phyloP scores from a whole-genome alignment of 2,888 invertebrate genomes.

The Phymatocera aterrima region DNA sequence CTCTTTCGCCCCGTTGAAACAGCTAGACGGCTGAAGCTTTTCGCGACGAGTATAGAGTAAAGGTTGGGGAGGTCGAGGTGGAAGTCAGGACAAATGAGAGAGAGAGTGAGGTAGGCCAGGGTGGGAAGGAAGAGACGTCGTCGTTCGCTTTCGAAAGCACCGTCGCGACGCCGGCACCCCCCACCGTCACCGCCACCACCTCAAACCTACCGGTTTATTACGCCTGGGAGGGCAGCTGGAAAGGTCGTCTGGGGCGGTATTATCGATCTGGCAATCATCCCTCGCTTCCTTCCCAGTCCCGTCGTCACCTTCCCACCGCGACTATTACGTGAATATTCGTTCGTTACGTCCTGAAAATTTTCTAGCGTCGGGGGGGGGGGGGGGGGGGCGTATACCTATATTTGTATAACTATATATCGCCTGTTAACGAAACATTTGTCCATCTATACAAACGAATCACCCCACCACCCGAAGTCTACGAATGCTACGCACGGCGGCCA shows the following conservation, averaged over 20 bases:
- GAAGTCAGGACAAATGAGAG: slow-evolving; percentile 21
- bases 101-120: slow-evolving; percentile 67
- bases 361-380: too few relatives aligned
- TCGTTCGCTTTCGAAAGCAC: slow-evolving; percentile 5
- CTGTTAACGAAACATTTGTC: slow-evolving; percentile 21
- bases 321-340: slow-evolving; percentile 69
- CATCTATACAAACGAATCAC: neutral
- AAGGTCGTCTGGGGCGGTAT: slow-evolving; percentile 72
- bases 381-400: neutral
- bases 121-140: slow-evolving; percentile 52
- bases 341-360: slow-evolving; percentile 56
- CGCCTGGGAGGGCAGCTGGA: slow-evolving; percentile 50
- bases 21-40: slow-evolving; percentile 45
- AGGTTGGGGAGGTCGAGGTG: slow-evolving; percentile 12
- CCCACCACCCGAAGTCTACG: too few relatives aligned
- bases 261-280: slow-evolving; percentile 76
- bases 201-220: slow-evolving; percentile 48
- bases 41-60: neutral
- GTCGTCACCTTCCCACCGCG: slow-evolving; percentile 53
- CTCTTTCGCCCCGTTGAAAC: slow-evolving; percentile 10
- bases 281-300: neutral
- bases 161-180: slow-evolving; percentile 48
- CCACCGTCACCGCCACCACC: neutral
- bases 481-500: too few relatives aligned
- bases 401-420: slow-evolving; percentile 6